A percentile compares a stretch with the other conserved stretches of the same genome.
Evolutionary conservation across 2,888 invertebrate species (phyloP).

Genomic region (Orchesella flavescens): DNA sequence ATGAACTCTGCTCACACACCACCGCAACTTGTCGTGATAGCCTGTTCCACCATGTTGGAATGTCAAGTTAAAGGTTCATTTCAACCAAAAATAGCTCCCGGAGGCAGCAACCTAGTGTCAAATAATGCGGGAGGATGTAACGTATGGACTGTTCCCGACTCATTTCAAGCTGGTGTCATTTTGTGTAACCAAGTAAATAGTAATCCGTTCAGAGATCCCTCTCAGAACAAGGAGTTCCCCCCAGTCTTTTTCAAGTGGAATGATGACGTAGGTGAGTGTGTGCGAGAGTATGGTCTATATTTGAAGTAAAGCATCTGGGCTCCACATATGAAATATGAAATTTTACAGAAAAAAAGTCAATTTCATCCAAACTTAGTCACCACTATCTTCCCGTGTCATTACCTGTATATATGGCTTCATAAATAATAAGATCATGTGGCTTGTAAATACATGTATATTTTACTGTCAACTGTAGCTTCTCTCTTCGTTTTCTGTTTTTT

Average conservation of each 20-base stretch:
- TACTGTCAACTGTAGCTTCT: too few species aligned
- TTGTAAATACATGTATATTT: too few species aligned
- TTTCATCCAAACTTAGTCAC: too few species aligned
- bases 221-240: conserved; percentile 14
- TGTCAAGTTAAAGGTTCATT: conserved; percentile 57
- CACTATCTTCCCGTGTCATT: too few species aligned
- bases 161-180: conserved; percentile 39
- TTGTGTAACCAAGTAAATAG: conserved; percentile 36
- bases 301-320: too few species aligned
- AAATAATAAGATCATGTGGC: too few species aligned
- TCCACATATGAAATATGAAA: too few species aligned
- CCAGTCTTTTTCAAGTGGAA: conserved; percentile 48
- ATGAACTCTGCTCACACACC: conserved; percentile 28
- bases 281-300: conserved; percentile 2
- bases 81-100: conserved; percentile 37
- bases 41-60: conserved; percentile 50
- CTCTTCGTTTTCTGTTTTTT: too few species aligned
- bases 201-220: conserved; percentile 26
- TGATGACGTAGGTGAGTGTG: conserved; percentile 38
- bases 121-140: conserved; percentile 1
- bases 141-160: conserved; percentile 35
- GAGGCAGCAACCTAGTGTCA: background rate
- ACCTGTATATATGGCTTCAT: too few species aligned
- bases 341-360: too few species aligned
- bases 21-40: conserved; percentile 27